Conservation (phyloP, 1,140 invertebrate species). For the Chymomyza costata region DNA sequence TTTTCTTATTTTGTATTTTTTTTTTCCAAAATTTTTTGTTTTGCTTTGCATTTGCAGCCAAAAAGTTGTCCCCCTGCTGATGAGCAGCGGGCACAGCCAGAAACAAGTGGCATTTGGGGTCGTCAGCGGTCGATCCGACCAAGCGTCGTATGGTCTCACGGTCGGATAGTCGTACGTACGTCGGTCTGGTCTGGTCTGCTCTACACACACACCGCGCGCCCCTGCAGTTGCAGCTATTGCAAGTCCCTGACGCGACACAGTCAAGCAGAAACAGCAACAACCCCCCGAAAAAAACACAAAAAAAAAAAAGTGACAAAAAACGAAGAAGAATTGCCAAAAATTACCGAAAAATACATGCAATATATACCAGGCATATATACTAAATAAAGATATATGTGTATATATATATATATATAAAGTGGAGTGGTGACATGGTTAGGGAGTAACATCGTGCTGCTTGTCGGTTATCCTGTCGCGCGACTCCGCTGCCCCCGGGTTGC, state of each 20-base stretch:
- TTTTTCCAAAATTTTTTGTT: no score
- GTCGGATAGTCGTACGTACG: conserved; percentile 3
- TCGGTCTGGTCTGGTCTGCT: no score
- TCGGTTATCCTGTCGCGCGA: conserved; percentile 36
- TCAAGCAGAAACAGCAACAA: conserved; percentile 9
- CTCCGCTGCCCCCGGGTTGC: no score
- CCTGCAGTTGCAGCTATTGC: conserved; percentile 54
- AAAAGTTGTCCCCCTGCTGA: no score
- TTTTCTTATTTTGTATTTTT: no score
- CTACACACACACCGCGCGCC: conserved; percentile 13
- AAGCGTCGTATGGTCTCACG: no score
- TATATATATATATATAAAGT: no score
- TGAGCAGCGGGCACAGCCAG: conserved; percentile 4
- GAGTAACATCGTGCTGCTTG: conserved; percentile 3
- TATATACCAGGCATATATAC: conserved; percentile 14
- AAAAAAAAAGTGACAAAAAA: conserved; percentile 8
- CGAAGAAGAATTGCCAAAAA: conserved; percentile 50
- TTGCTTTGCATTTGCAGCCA: no score
- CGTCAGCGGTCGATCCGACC: no score
- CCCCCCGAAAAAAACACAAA: conserved; percentile 8
- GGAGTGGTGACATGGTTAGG: neutral
- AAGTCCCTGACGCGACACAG: conserved; percentile 45
- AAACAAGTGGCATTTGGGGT: conserved; percentile 37
- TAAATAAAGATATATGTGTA: conserved; percentile 26
- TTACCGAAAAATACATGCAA: conserved; percentile 46